Evolutionary conservation across 1,140 invertebrate genomes (phyloP), one percentile per base, ranked within the genome.

Genomic region (Ceratina australensis): DNA sequence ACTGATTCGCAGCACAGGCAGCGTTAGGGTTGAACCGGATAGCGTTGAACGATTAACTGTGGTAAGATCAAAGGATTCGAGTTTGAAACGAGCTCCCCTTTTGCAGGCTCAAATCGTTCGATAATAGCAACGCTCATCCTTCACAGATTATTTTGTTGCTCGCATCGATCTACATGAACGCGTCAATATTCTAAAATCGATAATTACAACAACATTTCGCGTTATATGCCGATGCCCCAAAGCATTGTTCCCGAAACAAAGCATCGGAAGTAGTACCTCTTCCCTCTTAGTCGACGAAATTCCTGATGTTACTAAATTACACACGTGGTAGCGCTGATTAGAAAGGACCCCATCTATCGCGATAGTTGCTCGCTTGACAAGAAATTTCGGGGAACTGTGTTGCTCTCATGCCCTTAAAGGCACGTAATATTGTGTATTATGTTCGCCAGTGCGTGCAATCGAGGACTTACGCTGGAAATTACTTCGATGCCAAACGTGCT

Each of bases 261-360:
- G 61, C n/a, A 1, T 16, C 60, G 16, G 5, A 61, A n/a, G 60
- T n/a, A 18, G 28, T 12, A 7, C 16, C n/a, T 3, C 4, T 54
- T 28, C 26, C 0, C 24, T 13, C 7, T 22, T 22, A 3, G n/a
- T 3, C 60, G 12, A 20, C 16, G n/a, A 47, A 54, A 47, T 79
- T 69, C 47, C 15, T 22, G 47, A n/a, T 13, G 57, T 79, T 75
- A 52, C 16, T 20, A 66, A 66, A 50, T 66, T 50, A 50, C 22
- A 18, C 50, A 26, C 47, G 3, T 5, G 22, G 5, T 8, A 22
- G 1, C 24, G 33, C n/a, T 1, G 26, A 10, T 13, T 18, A 26
- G 33, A 52, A 52, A 15, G 47, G 5, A 18, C 18, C 22, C 20
- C 47, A 20, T 50, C 22, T 33, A 15, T 4, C n/a, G 57, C 22